These are phyloP conservation scores for Edolisoma coerulescens DNA, from an alignment of 2,113 vertebrate genomes.

Conservation along the genomic window DNA sequence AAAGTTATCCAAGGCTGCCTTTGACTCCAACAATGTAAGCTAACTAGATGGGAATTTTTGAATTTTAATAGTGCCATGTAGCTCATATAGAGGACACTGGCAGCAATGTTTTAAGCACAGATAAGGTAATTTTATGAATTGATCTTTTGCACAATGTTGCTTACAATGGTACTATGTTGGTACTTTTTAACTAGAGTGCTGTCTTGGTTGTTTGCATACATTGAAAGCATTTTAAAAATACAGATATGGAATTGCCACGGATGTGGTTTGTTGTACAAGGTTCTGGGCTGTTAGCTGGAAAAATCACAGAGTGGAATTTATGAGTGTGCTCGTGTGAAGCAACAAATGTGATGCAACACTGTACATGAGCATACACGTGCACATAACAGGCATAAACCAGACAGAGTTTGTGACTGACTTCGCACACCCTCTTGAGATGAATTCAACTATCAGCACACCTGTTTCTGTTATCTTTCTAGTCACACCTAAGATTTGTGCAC, in stretches of 20 bases:
- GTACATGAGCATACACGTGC: not conserved
- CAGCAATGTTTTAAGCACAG: not conserved
- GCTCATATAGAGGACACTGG: not conserved
- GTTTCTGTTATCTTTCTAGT: not conserved
- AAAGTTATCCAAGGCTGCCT: not conserved
- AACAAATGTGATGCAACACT: not conserved
- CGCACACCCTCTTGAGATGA: not conserved
- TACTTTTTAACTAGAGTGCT: not conserved
- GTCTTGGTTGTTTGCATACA: not conserved
- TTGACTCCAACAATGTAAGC: not conserved
- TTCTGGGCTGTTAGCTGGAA: not conserved
- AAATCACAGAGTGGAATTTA: not conserved
- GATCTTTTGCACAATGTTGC: not conserved
- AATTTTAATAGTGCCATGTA: not conserved
- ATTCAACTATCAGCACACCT: not conserved
- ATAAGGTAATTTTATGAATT: not conserved
- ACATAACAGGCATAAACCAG: not conserved
- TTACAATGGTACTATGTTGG: not conserved
- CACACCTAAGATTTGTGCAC: not conserved
- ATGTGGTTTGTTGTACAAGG: not conserved
- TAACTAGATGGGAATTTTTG: not conserved
- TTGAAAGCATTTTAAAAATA: not conserved
- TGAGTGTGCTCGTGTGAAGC: not conserved
- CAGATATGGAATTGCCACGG: not conserved
- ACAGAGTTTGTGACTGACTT: not conserved